Evolutionary conservation across 1,140 invertebrate genomes (phyloP), one percentile per base, ranked within the genome.

Genomic region (Galleria mellonella): DNA sequence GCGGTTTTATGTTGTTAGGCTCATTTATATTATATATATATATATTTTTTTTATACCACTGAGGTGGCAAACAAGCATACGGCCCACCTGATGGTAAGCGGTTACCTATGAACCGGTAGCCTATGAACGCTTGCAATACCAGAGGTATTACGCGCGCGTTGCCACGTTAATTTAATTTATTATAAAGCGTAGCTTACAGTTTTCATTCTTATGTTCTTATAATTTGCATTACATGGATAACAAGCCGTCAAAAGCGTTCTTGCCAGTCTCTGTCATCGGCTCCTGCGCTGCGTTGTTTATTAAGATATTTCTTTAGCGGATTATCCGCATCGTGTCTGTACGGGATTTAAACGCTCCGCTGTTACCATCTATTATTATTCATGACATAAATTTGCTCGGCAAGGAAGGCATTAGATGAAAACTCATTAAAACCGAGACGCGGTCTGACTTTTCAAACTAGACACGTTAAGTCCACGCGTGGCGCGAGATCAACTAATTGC

Each of bases 401-500:
- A 64, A 78, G 75, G 67, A 72, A 83, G 73, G 75, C 69, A 76
- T 83, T 83, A 83, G 70, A 69, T 70, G 75, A 83, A 83, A 83
- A 83, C 78, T 83, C 78, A 83, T 83, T 83, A 83, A 79, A 79
- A 76, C 68, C 43, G 65, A 72, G 72, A 79, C 75, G 78, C 75
- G 75, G 58, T 54, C 63, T 79, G 78, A 83, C 75, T 83, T 83
- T 83, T 78, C 76, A 83, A 83, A 83, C 70, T 72, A 79, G 78
- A 83, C 72, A 66, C 78, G 78, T 78, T 83, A 79, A 79, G 78
- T 74, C 75, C 78, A 83, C 78, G 78, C 75, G 78, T 83, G 74
- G 73, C 72, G 63, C 60, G 54, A 61, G 55, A 54, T 58, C 49
- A 52, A 62, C 56, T 82, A 68, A 77, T 82, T 78, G 72, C 66